A percentile compares a stretch with the other conserved stretches of the same genome.
Conservation (phyloP, 2,797 vertebrate species). For the Uromys caudimaculatus region DNA sequence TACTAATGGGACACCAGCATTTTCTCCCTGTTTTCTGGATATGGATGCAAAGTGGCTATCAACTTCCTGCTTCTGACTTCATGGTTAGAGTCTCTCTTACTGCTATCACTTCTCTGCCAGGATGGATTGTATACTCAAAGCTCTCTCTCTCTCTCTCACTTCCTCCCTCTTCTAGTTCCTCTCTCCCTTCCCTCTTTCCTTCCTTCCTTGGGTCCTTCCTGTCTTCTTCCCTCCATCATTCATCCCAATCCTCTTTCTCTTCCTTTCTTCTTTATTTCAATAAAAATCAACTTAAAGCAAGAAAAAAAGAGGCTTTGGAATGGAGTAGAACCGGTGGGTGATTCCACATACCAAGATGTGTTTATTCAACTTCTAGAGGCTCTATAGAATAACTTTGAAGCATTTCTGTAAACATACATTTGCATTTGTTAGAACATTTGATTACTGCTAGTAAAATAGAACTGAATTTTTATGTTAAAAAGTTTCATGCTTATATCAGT, state of each 20-base stretch:
- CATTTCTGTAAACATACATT: not conserved
- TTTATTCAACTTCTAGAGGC: not conserved
- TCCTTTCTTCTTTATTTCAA: too few species aligned
- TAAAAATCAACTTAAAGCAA: not conserved
- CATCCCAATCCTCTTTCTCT: not conserved
- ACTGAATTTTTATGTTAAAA: not conserved
- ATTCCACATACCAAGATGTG: not conserved
- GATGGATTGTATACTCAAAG: not conserved
- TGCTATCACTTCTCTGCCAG: not conserved
- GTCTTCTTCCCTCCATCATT: not conserved
- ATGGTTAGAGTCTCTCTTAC: not conserved
- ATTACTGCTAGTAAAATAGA: not conserved
- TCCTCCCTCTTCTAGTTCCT: rapidly evolving
- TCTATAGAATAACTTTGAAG: not conserved
- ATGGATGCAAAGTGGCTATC: not conserved
- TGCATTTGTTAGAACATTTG: not conserved
- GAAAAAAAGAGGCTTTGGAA: not conserved
- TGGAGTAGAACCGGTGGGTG: not conserved
- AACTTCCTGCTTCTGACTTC: not conserved
- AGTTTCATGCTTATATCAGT: not conserved
- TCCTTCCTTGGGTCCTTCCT: not conserved
- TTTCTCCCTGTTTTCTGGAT: not conserved
- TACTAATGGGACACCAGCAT: not conserved
- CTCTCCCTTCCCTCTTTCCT: not conserved
- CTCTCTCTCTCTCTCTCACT: too few species aligned